These are phyloP conservation scores for Drosophila merina DNA, from an alignment of 2,888 invertebrate species.

Conservation along the genomic window DNA sequence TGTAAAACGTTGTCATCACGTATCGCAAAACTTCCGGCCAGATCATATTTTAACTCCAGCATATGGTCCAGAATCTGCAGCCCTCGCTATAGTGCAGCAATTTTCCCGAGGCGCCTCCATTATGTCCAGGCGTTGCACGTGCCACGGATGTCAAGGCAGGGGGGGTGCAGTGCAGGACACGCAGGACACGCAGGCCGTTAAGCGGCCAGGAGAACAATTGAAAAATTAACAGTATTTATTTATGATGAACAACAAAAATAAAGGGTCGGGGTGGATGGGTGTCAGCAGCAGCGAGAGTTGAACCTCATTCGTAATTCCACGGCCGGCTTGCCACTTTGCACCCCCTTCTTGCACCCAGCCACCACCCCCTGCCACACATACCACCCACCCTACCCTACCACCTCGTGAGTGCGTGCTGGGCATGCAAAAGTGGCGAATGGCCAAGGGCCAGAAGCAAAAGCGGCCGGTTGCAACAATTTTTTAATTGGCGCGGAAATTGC, in stretches of 20 bases:
- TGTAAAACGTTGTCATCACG: slow-evolving; percentile 64
- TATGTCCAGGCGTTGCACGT: slow-evolving; percentile 46
- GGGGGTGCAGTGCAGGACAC: not conserved
- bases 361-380: slow-evolving; percentile 5
- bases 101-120: slow-evolving; percentile 35
- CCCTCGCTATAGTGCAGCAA: slow-evolving; percentile 38
- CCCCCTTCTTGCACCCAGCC: not conserved
- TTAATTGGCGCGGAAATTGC: slow-evolving; percentile 76
- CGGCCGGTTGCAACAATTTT: slow-evolving; percentile 56
- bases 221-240: slow-evolving; percentile 79
- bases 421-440: slow-evolving; percentile 58
- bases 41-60: slow-evolving; percentile 49
- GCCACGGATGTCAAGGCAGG: slow-evolving; percentile 5
- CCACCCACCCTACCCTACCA: not conserved
- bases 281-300: not conserved
- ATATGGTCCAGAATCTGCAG: slow-evolving; percentile 52
- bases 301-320: slow-evolving; percentile 20
- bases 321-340: slow-evolving; percentile 1
- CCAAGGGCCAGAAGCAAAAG: slow-evolving; percentile 38
- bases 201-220: slow-evolving; percentile 66
- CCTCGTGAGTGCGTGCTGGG: slow-evolving; percentile 53
- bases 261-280: not conserved
- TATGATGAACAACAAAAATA: slow-evolving; percentile 63
- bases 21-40: slow-evolving; percentile 57
- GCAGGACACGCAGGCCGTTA: slow-evolving; percentile 52